These are phyloP conservation scores for Itoplectis maculator DNA, from an alignment of 2,888 invertebrate species.

Conservation along the genomic window DNA sequence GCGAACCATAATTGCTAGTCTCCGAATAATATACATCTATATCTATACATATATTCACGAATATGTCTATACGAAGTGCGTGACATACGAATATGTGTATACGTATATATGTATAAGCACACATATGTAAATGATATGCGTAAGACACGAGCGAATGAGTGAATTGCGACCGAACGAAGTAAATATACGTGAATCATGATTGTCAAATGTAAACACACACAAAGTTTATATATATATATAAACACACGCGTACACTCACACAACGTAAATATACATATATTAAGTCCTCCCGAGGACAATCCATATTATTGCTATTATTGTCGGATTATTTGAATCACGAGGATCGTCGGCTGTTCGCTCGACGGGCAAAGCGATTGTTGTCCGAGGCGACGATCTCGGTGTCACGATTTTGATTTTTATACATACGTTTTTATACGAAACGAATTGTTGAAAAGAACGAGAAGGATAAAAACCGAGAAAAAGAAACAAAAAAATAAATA, in stretches of 20 bases:
- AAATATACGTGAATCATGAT: constrained; percentile 29
- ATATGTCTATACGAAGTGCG: constrained; percentile 54
- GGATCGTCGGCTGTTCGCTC: constrained; percentile 22
- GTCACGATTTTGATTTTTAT: constrained; percentile 53
- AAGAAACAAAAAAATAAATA: constrained; percentile 46
- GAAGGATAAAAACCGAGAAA: constrained; percentile 37
- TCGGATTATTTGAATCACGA: constrained; percentile 42
- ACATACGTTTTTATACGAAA: constrained; percentile 47
- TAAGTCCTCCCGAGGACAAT: constrained; percentile 12
- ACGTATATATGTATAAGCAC: constrained; percentile 37
- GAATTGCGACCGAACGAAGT: constrained; percentile 24
- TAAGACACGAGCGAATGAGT: constrained; percentile 42
- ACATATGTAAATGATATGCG: constrained; percentile 31
- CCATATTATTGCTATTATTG: constrained; percentile 53
- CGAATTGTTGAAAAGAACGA: constrained; percentile 37
- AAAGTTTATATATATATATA: background rate
- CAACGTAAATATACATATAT: constrained; percentile 8
- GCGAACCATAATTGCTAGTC: constrained; percentile 80
- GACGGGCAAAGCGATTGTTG: constrained; percentile 27
- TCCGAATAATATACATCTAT: constrained; percentile 72
- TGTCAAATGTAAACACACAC: constrained; percentile 33
- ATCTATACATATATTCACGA: constrained; percentile 60
- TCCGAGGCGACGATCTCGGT: constrained; percentile 3
- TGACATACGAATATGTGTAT: constrained; percentile 26
- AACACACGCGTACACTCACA: constrained; percentile 4